A percentile compares a stretch with the other conserved stretches of the same genome.
Conservation (phyloP, 92 coral and sea anemone genomes). For the Actinernus sp. region DNA sequence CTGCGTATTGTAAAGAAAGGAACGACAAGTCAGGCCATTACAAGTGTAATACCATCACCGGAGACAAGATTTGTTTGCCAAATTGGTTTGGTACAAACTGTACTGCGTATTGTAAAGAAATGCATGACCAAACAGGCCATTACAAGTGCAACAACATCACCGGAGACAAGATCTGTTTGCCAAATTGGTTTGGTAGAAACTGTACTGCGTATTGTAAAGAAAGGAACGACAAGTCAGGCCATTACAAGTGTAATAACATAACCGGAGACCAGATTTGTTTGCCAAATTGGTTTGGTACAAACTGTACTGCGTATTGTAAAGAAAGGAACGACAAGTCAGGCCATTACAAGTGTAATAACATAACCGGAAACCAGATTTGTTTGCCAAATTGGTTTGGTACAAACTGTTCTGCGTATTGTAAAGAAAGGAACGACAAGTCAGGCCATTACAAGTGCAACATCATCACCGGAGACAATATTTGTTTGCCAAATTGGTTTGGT, state of each 20-base stretch:
- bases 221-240: slow-evolving; percentile 20
- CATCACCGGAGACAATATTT: slow-evolving; percentile 44
- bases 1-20: slow-evolving; percentile 26
- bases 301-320: slow-evolving; percentile 56
- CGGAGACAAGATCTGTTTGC: slow-evolving; percentile 66
- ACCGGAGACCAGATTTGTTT: slow-evolving; percentile 61
- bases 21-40: slow-evolving; percentile 46
- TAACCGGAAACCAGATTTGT: slow-evolving; percentile 45
- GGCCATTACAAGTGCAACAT: slow-evolving; percentile 60
- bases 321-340: no score
- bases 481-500: slow-evolving; percentile 65
- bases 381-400: slow-evolving; percentile 49
- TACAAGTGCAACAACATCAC: slow-evolving; percentile 39
- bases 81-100: slow-evolving; percentile 72
- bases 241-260: slow-evolving; percentile 33
- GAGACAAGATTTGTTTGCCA: slow-evolving; percentile 47
- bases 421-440: slow-evolving; percentile 15
- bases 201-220: slow-evolving; percentile 62
- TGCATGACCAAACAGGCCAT: slow-evolving; percentile 31
- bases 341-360: slow-evolving; percentile 53
- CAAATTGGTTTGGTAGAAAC: slow-evolving; percentile 70
- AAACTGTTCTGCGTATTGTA: slow-evolving; percentile 43
- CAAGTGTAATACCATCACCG: slow-evolving; percentile 39
- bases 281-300: slow-evolving; percentile 70
- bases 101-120: slow-evolving; percentile 2